Percentiles rank a stretch among this genome's conserved stretches.
These are phyloP conservation scores for Galerucella nymphaeae DNA, from an alignment of 2,888 invertebrate genomes.

Conservation along the genomic window DNA sequence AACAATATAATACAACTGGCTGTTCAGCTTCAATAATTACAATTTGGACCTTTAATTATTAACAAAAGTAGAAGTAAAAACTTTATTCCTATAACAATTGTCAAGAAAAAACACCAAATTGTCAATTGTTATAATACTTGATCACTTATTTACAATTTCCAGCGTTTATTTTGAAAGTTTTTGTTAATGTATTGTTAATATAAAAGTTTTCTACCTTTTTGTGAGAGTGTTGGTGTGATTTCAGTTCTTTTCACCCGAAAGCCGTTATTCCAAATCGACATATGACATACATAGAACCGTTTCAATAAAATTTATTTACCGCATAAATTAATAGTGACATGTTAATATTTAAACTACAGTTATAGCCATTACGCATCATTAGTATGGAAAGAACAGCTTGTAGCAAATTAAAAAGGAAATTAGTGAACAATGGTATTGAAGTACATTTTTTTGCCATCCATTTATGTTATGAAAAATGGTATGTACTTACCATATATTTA, in stretches of 20 bases:
- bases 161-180: too few relatives aligned
- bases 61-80: neutral
- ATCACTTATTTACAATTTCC: too few relatives aligned
- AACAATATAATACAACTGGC: neutral
- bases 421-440: neutral
- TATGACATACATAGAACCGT: neutral
- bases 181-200: too few relatives aligned
- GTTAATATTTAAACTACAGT: neutral
- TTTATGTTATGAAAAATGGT: too few relatives aligned
- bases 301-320: neutral
- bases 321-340: neutral
- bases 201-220: too few relatives aligned
- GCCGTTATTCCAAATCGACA: neutral
- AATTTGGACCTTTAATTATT: neutral
- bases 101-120: too few relatives aligned
- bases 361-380: neutral
- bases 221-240: too few relatives aligned
- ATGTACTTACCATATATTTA: too few relatives aligned
- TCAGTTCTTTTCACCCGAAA: neutral
- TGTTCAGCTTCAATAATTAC: slow-evolving; percentile 3
- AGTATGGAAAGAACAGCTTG: neutral
- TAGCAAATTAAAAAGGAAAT: neutral
- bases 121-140: too few relatives aligned
- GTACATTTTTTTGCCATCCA: too few relatives aligned
- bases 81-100: neutral